A percentile compares a stretch with the other conserved stretches of the same genome.
phyloP scores from a whole-genome alignment of 1,140 invertebrate genomes.

The Metopolophium dirhodum region DNA sequence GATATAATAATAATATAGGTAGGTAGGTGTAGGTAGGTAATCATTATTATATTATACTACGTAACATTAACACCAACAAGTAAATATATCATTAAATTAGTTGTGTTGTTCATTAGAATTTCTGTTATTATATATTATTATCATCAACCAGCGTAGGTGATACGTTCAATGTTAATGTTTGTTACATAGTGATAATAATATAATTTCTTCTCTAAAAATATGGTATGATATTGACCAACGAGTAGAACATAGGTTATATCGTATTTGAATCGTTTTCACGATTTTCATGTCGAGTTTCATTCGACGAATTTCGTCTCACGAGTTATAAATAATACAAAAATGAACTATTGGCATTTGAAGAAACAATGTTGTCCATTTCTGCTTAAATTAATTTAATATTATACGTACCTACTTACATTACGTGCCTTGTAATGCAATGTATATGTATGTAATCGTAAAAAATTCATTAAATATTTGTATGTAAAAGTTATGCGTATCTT shows the following conservation, averaged over 20 bases:
- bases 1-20: background rate
- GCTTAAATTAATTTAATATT: no score
- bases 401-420: no score
- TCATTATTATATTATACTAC: background rate
- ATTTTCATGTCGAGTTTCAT: background rate
- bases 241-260: background rate
- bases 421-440: background rate
- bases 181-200: background rate
- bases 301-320: background rate
- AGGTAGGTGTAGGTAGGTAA: no score
- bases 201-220: no score
- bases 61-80: background rate
- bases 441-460: background rate
- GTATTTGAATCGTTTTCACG: background rate
- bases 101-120: background rate
- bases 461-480: background rate
- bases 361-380: background rate
- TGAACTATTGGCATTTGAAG: background rate
- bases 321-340: background rate
- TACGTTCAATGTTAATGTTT: background rate
- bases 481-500: background rate
- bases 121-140: background rate
- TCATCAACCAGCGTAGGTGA: no score
- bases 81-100: background rate
- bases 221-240: background rate